Evolutionary conservation across 2,113 vertebrate species (phyloP).

Genomic region (Recurvirostra avosetta): DNA sequence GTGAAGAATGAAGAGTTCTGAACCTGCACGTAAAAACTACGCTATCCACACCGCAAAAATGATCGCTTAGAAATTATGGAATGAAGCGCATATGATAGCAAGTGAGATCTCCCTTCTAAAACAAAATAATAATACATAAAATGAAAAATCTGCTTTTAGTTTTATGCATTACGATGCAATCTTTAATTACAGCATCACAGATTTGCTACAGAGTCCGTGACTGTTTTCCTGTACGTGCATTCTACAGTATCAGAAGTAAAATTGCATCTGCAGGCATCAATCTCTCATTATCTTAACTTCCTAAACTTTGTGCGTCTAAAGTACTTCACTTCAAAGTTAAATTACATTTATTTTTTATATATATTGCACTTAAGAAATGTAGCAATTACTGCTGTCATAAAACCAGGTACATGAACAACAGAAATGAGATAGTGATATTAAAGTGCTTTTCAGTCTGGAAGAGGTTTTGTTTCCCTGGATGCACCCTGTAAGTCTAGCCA

Average conservation of each 20-base stretch:
- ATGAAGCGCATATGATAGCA: not conserved
- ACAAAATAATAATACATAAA: not conserved
- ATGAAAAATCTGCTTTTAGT: not conserved
- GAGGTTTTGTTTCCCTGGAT: not conserved
- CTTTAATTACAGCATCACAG: not conserved
- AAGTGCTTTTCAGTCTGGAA: not conserved
- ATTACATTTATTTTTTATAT: not conserved
- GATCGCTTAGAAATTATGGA: not conserved
- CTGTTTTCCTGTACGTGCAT: not conserved
- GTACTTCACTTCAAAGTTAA: not conserved
- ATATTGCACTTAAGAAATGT: not conserved
- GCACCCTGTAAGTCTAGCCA: not conserved
- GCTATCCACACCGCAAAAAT: not conserved
- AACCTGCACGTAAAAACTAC: not conserved
- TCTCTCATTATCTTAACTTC: not conserved
- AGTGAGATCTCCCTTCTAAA: not conserved
- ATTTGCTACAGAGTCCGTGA: not conserved
- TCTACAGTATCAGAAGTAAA: not conserved
- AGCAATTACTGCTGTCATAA: not conserved
- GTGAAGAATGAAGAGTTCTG: not conserved
- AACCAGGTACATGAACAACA: not conserved
- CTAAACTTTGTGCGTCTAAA: not conserved
- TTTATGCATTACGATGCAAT: not conserved
- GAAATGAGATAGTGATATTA: not conserved
- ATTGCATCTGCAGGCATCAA: not conserved